phyloP scores from a whole-genome alignment of 2,797 vertebrate species.

The Morelia viridis region DNA sequence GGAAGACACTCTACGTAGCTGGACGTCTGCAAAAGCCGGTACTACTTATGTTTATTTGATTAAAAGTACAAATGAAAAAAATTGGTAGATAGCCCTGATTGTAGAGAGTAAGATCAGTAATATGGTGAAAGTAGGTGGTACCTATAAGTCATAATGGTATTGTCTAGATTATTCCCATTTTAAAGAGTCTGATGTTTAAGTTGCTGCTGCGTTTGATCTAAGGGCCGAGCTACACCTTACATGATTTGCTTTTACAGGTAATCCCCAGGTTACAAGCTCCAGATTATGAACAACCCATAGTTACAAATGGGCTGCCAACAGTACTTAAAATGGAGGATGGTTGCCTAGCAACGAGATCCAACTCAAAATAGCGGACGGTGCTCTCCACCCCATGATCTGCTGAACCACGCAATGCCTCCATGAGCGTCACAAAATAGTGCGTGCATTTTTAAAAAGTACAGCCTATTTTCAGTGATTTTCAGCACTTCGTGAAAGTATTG shows the following conservation, averaged over 20 bases:
- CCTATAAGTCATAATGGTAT: not conserved
- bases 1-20: constrained; percentile 91
- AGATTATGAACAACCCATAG: too few relatives aligned
- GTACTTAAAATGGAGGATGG: too few relatives aligned
- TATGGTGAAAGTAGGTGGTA: not conserved
- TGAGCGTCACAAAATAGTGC: too few relatives aligned
- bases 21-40: constrained; percentile 95
- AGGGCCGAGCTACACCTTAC: not conserved
- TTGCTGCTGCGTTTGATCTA: not conserved
- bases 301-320: too few relatives aligned
- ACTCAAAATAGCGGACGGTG: too few relatives aligned
- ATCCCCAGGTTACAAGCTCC: too few relatives aligned
- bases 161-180: not conserved
- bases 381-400: too few relatives aligned
- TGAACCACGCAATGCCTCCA: too few relatives aligned
- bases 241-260: not conserved
- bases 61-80: constrained; percentile 6
- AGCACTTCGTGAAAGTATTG: too few relatives aligned
- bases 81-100: not conserved
- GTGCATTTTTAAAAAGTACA: too few relatives aligned
- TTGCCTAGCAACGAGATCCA: too few relatives aligned
- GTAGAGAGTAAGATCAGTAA: not conserved
- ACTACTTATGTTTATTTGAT: constrained; percentile 39
- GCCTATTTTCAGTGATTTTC: too few relatives aligned
- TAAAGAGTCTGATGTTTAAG: not conserved